Evolutionary conservation across 2,888 invertebrate species (phyloP).

Genomic region (Steinernema carpocapsae): DNA sequence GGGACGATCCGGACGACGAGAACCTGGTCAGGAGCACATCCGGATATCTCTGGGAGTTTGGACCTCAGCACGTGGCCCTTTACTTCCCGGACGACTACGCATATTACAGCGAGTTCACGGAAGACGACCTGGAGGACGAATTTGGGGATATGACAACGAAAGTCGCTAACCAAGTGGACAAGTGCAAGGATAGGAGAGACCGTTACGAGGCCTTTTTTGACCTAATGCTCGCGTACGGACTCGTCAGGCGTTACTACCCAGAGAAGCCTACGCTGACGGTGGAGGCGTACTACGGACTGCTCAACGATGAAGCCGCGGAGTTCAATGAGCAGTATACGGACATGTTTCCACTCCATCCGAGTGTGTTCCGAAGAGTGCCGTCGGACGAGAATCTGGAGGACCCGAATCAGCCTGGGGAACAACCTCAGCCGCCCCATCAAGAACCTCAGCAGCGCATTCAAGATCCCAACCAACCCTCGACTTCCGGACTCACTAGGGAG

Average conservation of each 20-base stretch:
- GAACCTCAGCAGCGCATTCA: neutral
- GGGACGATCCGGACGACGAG: neutral
- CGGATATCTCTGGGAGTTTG: slow-evolving; percentile 4
- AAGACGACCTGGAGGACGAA: neutral
- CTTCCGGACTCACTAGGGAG: neutral
- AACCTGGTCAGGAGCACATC: neutral
- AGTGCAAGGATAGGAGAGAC: neutral
- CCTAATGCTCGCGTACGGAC: neutral
- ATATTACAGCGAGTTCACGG: neutral
- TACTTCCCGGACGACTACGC: slow-evolving; percentile 18
- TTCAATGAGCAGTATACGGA: neutral
- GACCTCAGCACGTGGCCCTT: neutral
- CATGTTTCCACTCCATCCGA: neutral
- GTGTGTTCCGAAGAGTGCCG: neutral
- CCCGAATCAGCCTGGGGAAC: neutral
- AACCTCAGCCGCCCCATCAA: neutral
- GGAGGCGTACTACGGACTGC: too few species aligned
- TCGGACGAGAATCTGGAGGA: neutral
- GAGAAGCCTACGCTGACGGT: neutral
- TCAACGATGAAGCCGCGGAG: neutral
- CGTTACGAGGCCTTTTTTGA: neutral
- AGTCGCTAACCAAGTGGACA: neutral
- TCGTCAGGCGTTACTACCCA: neutral
- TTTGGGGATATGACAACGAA: neutral
- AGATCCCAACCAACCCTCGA: neutral